Evolutionary conservation across 2,113 vertebrate genomes (phyloP), one percentile per base, ranked within the genome.

Genomic region (Paramormyrops kingsleyae): DNA sequence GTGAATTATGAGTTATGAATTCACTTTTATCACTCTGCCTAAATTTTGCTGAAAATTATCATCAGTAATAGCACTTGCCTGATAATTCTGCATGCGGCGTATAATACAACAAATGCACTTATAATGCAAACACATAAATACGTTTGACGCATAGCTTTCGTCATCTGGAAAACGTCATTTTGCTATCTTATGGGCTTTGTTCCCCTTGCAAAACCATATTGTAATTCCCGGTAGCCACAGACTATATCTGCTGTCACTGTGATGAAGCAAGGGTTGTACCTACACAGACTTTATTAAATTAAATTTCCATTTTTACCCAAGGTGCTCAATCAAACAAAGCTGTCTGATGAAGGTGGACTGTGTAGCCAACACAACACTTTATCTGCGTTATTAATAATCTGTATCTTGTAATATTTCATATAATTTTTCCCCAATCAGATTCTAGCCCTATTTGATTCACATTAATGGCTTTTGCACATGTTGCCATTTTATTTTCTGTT

Each of bases 231-330:
- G 44, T 70, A 92, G 91, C 50, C 85, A 52, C 88, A 83, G 84
- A 90, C 47, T 90, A 93, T 90, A 93, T 94, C 90, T 90, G 88
- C 92, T 95, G 93, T 95, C 94, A 94, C 80, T 93, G 93, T 95
- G 93, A 95, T 93, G 91, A 94, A 94, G 92, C 92, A 92, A 91
- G 91, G 91, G 90, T 92, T 90, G 90, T 94, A 94, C 91, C 92
- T 89, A 89, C 88, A 90, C 88, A 47, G 90, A 88, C 93, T 92
- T 93, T 94, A 95, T 94, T 93, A 92, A 93, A 94, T 94, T 94
- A 91, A 90, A 93, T 94, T 93, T 92, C 92, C 87, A 90, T 94
- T 93, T 93, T 92, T 90, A 47, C 87, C 77, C 89, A 87, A 91
- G 83, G 90, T 89, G 87, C 88, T 92, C 91, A 88, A 91, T 92